Percentiles rank a stretch among this genome's conserved stretches.
These are phyloP conservation scores for Gymnothorax javanicus DNA, from an alignment of 2,797 vertebrate species.

Conservation along the genomic window DNA sequence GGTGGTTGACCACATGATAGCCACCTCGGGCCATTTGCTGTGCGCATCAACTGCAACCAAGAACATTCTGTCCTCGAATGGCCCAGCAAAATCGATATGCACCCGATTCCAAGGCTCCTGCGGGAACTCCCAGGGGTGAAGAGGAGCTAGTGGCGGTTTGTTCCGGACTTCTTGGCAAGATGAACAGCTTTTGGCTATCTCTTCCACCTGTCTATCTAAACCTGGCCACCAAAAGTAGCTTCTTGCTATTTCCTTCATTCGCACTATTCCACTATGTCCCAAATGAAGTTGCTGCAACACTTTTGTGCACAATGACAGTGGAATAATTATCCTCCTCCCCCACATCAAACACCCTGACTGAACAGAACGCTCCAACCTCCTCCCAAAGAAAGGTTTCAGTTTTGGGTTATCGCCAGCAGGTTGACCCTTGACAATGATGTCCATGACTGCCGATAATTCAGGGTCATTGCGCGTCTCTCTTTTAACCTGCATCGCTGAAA, in stretches of 20 bases:
- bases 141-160: not conserved
- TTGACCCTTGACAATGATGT: not conserved
- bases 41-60: not conserved
- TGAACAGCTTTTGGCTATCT: not conserved
- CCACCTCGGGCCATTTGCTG: not conserved
- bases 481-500: not conserved
- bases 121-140: too few relatives aligned
- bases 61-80: not conserved
- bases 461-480: not conserved
- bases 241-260: not conserved
- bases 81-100: too few relatives aligned
- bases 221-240: constrained; percentile 13
- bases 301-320: not conserved
- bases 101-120: too few relatives aligned
- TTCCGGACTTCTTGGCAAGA: too few relatives aligned
- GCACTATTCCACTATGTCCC: constrained; percentile 7
- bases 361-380: too few relatives aligned
- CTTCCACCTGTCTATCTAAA: too few relatives aligned
- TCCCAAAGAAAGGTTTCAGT: not conserved
- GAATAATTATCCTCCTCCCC: not conserved
- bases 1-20: too few relatives aligned
- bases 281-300: constrained; percentile 11
- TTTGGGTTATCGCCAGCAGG: not conserved
- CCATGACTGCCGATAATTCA: not conserved
- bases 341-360: too few relatives aligned